Base-by-base conservation (phyloP, 2,113 vertebrate genomes). In the Brachirus orientalis region DNA sequence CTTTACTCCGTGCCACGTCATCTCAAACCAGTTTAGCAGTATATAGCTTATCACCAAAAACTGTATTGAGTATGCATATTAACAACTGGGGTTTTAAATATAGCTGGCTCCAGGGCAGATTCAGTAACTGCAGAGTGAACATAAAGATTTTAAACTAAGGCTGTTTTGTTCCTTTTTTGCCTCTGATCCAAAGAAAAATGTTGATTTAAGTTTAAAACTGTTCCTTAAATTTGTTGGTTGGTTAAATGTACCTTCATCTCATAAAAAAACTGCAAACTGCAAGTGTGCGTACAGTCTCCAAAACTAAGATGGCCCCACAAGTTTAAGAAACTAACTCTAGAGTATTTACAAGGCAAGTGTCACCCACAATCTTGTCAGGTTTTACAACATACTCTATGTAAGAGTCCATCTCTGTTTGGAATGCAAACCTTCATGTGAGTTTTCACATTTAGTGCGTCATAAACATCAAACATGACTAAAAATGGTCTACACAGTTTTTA, bases 311-410 rank as follows among this genome's bases (percentile, higher is more conserved):
- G 19, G 43, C 69, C 41, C n/a, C 63, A 63, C 20, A 81, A 79
- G 63, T 73, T 79, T 74, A 80, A 76, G 65, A 87, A 77, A 80
- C 75, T 70, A 78, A 40, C 8, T 70, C 51, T 71, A 70, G 19
- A 75, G 18, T 85, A 88, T 89, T 85, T 89, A 92, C 87, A 89
- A 61, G 64, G 61, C 70, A 36, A 58, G 57, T 48, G 36, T 44
- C 60, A 40, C 36, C 46, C 3, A 48, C 55, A 13, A 54, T 45
- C 40, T 35, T 14, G 38, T 47, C 9, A 0, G 59, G 47, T 45
- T 55, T 69, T 37, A 63, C 43, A 41, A 40, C 36, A 38, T 3
- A 20, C 44, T 41, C 11, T 33, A 38, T 3, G 35, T 61, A 45
- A 1, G 41, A 62, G 20, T 55, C 48, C 38, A 2, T 55, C 22